phyloP scores from a whole-genome alignment of 1,140 invertebrate species.

The Portunus trituberculatus region DNA sequence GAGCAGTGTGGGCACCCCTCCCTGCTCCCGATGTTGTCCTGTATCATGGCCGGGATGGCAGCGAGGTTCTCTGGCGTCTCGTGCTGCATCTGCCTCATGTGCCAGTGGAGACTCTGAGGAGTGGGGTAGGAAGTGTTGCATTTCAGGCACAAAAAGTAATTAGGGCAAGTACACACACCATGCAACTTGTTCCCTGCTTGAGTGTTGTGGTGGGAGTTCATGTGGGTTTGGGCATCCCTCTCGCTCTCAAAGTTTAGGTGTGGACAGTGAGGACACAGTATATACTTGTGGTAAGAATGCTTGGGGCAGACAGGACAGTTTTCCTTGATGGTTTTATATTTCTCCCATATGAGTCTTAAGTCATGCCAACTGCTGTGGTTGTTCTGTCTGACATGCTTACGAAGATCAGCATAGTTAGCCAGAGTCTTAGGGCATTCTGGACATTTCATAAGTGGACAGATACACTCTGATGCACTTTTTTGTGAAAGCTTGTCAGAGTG shows the following conservation, averaged over 20 bases:
- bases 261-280: slow-evolving; percentile 63
- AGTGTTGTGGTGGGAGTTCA: slow-evolving; percentile 48
- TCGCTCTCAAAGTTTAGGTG: slow-evolving; percentile 59
- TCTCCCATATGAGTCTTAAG: slow-evolving; percentile 50
- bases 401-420: slow-evolving; percentile 43
- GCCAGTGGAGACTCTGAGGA: slow-evolving; percentile 56
- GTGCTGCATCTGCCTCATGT: slow-evolving; percentile 47
- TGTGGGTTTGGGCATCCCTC: slow-evolving; percentile 41
- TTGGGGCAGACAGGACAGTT: slow-evolving; percentile 43
- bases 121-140: slow-evolving; percentile 41
- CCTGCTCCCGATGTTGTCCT: slow-evolving; percentile 10
- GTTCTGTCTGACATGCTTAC: slow-evolving; percentile 52
- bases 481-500: background rate
- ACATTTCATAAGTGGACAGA: slow-evolving; percentile 64
- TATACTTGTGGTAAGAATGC: slow-evolving; percentile 29
- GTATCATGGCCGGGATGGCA: slow-evolving; percentile 59
- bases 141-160: slow-evolving; percentile 41
- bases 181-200: background rate
- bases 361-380: slow-evolving; percentile 45
- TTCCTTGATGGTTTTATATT: slow-evolving; percentile 62
- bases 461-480: background rate
- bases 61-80: slow-evolving; percentile 41
- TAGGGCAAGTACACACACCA: slow-evolving; percentile 42
- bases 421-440: slow-evolving; percentile 50
- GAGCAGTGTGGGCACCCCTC: slow-evolving; percentile 57